Evolutionary conservation across 2,888 invertebrate species (phyloP).

Genomic region (Allolobophora icterica): DNA sequence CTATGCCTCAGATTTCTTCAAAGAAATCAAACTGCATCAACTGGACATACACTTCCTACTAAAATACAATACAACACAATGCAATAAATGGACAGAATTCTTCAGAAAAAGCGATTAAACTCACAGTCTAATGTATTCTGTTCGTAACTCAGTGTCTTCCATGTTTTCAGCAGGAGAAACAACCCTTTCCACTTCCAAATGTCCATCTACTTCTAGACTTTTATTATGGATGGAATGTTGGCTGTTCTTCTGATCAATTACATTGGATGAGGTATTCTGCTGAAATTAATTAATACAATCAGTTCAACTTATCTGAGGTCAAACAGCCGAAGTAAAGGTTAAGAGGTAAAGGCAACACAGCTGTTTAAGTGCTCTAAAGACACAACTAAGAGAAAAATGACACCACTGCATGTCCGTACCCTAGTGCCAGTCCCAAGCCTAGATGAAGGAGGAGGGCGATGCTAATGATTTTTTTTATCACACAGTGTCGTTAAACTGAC

Average conservation of each 20-base stretch:
- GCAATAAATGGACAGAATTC: background rate
- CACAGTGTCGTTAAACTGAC: no score
- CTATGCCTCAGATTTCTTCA: no score
- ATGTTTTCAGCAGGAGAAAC: background rate
- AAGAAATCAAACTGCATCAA: no score
- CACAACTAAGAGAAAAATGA: no score
- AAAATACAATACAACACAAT: no score
- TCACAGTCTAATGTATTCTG: background rate
- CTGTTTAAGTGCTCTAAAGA: no score
- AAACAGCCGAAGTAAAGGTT: background rate
- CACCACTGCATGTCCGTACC: no score
- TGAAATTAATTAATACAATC: slow-evolving; percentile 14
- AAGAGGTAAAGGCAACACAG: background rate
- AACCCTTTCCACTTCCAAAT: background rate
- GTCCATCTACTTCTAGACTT: background rate
- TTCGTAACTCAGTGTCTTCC: background rate
- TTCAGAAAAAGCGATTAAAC: background rate
- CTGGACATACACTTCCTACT: no score
- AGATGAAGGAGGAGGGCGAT: no score
- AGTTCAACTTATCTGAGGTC: background rate
- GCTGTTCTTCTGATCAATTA: background rate
- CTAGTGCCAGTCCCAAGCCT: no score
- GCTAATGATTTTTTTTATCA: no score
- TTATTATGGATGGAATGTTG: no score
- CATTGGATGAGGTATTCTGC: slow-evolving; percentile 10